Conservation (phyloP, 2,797 vertebrate genomes). For the Sparidentex hasta region DNA sequence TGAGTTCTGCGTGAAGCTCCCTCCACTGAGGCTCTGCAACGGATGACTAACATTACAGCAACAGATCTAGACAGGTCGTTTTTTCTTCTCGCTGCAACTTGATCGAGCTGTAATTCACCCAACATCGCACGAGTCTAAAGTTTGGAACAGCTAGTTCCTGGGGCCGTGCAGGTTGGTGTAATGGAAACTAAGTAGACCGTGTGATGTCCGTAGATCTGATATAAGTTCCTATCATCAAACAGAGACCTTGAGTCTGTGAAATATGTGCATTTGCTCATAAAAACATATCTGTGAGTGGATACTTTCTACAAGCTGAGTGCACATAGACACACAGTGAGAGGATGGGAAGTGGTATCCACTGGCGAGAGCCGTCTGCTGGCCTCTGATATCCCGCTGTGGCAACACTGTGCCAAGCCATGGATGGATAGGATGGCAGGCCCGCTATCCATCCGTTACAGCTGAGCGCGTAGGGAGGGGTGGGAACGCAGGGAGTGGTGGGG, state of each 20-base stretch:
- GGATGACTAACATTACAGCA: neutral
- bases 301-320: neutral
- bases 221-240: neutral
- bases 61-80: neutral
- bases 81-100: neutral
- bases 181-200: neutral
- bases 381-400: slow-evolving; percentile 42
- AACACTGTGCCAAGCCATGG: slow-evolving; percentile 54
- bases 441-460: slow-evolving; percentile 64
- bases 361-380: slow-evolving; percentile 36
- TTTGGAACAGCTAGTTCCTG: slow-evolving; percentile 6
- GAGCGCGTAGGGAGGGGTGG: slow-evolving; percentile 39
- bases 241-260: neutral
- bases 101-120: neutral
- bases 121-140: neutral
- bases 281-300: neutral
- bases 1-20: neutral
- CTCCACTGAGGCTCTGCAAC: neutral
- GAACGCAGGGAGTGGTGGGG: neutral
- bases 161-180: neutral
- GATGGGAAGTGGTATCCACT: slow-evolving; percentile 15
- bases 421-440: slow-evolving; percentile 62
- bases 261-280: neutral
- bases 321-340: slow-evolving; percentile 9
- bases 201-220: neutral